Percentiles rank a stretch among this genome's conserved stretches.
phyloP scores from a whole-genome alignment of 2,797 vertebrate species.

The Manis pentadactyla region DNA sequence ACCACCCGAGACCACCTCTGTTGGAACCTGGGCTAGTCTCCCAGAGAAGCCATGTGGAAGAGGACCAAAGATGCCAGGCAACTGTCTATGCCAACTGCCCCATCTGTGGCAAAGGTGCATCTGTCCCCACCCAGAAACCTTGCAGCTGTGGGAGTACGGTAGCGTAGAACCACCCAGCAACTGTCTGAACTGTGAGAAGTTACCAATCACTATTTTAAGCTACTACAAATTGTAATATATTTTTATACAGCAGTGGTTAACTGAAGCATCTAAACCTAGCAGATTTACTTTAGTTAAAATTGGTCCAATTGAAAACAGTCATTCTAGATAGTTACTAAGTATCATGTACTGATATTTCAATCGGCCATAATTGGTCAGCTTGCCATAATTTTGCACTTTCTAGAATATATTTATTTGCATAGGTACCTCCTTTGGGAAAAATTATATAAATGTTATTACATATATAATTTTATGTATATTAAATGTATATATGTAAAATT shows the following conservation, averaged over 20 bases:
- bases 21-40: neutral
- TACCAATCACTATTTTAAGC: neutral
- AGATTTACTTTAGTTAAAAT: neutral
- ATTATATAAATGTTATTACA: neutral
- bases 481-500: neutral
- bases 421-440: neutral
- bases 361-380: neutral
- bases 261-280: neutral
- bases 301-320: neutral
- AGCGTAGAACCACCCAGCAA: fast-evolving
- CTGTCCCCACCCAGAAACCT: neutral
- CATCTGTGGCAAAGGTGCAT: fast-evolving
- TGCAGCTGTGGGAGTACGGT: fast-evolving
- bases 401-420: neutral
- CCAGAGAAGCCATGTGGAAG: fast-evolving
- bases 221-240: neutral
- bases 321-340: neutral
- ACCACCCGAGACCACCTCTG: neutral
- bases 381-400: neutral
- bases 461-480: neutral
- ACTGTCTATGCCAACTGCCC: fast-evolving
- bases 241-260: neutral
- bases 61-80: fast-evolving
- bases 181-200: neutral
- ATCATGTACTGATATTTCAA: neutral